phyloP scores from a whole-genome alignment of 2,888 invertebrate species.

The Emmelina monodactyla region DNA sequence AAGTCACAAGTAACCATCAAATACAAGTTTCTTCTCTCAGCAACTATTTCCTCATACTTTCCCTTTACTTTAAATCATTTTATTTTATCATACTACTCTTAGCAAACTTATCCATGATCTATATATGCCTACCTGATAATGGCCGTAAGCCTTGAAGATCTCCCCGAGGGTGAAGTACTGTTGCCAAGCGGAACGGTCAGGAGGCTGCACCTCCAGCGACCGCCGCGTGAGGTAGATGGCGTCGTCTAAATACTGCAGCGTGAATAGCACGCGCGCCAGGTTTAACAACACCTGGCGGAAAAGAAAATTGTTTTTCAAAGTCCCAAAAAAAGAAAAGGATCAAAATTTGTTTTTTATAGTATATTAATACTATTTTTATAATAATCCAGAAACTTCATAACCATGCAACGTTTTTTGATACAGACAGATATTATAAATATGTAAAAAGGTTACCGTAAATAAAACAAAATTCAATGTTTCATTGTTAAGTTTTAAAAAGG shows the following conservation, averaged over 20 bases:
- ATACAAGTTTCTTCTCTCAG: too few relatives aligned
- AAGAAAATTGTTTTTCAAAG: slow-evolving; percentile 4
- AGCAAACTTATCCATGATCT: too few relatives aligned
- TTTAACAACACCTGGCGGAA: slow-evolving; percentile 75
- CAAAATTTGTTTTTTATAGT: background rate
- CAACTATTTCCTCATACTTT: too few relatives aligned
- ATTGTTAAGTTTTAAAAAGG: too few relatives aligned
- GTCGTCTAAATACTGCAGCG: slow-evolving; percentile 88
- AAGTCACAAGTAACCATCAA: too few relatives aligned
- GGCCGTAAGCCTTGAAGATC: slow-evolving; percentile 90
- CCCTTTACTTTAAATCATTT: too few relatives aligned
- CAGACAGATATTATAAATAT: too few relatives aligned
- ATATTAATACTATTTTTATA: background rate
- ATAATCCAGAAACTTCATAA: too few relatives aligned
- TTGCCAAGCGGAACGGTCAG: slow-evolving; percentile 88
- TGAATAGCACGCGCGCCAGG: slow-evolving; percentile 83
- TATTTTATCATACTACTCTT: too few relatives aligned
- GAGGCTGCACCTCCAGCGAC: slow-evolving; percentile 84
- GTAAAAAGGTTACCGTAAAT: too few relatives aligned
- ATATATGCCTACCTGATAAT: slow-evolving; percentile 71
- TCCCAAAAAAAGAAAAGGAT: background rate
- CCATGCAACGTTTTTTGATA: too few relatives aligned
- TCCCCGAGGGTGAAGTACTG: slow-evolving; percentile 92
- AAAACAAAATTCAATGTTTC: too few relatives aligned
- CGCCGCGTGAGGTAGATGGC: slow-evolving; percentile 86